phyloP scores from a whole-genome alignment of 37 sponge, comb jelly and placozoan species.

The Dysidea cf. avara region DNA sequence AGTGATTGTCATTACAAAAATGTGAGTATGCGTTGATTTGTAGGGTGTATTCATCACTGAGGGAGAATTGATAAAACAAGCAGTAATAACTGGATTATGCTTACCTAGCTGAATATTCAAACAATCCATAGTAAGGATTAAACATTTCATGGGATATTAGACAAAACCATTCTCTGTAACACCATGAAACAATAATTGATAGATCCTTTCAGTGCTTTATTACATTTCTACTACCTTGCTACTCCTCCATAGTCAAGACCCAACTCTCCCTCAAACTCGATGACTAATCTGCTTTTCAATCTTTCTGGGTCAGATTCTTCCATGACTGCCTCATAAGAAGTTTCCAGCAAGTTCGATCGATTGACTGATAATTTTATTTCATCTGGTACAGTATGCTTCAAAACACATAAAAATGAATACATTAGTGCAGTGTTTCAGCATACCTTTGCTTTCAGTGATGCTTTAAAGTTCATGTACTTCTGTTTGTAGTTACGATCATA shows the following conservation, averaged over 20 bases:
- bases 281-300: constrained; percentile 68
- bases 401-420: no score
- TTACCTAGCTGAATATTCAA: constrained; percentile 95
- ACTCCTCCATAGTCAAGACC: constrained; percentile 98
- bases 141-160: constrained; percentile 95
- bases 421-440: no score
- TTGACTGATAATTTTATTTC: constrained; percentile 69
- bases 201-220: constrained; percentile 1
- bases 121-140: constrained; percentile 98
- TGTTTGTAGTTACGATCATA: constrained; percentile 88
- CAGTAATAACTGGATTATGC: background rate
- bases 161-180: constrained; percentile 94
- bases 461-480: constrained; percentile 76
- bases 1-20: constrained; percentile 84
- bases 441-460: constrained; percentile 29
- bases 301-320: constrained; percentile 44
- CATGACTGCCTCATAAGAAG: constrained; percentile 76
- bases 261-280: constrained; percentile 85
- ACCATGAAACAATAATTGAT: constrained; percentile 16
- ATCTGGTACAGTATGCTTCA: constrained; percentile 53
- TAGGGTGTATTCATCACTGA: constrained; percentile 98
- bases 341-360: constrained; percentile 71
- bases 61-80: background rate
- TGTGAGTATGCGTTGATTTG: constrained; percentile 98
- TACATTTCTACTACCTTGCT: constrained; percentile 59